Base-by-base conservation (phyloP, 1,140 invertebrate species). In the Apis florea region DNA sequence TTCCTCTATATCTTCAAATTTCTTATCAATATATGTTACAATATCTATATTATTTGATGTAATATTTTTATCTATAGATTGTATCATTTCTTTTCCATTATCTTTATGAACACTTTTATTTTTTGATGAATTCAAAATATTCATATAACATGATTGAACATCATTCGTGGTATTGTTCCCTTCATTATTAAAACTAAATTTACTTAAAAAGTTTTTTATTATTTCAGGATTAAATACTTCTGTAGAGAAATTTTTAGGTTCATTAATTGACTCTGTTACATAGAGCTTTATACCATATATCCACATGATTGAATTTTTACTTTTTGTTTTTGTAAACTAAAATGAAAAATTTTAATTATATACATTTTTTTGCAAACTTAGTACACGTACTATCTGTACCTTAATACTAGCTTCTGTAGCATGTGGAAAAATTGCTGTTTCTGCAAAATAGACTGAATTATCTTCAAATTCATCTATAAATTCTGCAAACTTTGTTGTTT, bases 311-410 rank as follows among this genome's bases (percentile, higher is more conserved):
- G 89, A 70, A 58, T 86, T 85, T 88, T 91, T 90, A 73, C 87
- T 89, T 85, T 92, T 94, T n/a, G 87, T 90, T 83, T 91, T 92
- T 31, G 90, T 92, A 82, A 94, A 94, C 94, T 94, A 61, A 79
- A 92, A 90, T 59, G 82, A 21, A 87, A 72, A 84, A 68, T 59
- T 58, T 64, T 26, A 40, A 86, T 66, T 75, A 67, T 26, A 53
- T 53, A 26, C 26, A 13, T 15, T 66, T 8, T 61, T 31, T 51
- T 10, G 15, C 49, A 2, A 67, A 75, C 21, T 67, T 13, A 59
- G 40, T 74, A 24, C 66, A 66, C 56, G 71, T 12, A 80, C 21
- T 61, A 19, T 73, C 80, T 70, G 85, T 90, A 94, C 94, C 90
- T 93, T 93, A 77, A 94, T 91, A 66, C 89, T 91, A 77, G 89